phyloP scores from a whole-genome alignment of 2,797 vertebrate species.

The Onychomys leucogaster region DNA sequence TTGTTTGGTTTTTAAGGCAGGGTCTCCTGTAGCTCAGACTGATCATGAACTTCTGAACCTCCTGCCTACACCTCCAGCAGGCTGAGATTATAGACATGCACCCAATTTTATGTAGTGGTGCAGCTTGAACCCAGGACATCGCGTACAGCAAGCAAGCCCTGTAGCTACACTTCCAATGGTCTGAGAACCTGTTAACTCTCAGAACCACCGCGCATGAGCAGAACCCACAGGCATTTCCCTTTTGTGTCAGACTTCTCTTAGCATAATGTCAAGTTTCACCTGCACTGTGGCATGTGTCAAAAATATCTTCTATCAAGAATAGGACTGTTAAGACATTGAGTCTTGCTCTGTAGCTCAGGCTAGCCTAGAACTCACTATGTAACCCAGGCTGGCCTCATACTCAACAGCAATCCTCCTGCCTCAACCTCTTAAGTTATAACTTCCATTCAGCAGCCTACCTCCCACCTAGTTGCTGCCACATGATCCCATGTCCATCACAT shows the following conservation, averaged over 20 bases:
- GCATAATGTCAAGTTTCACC: neutral
- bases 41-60: neutral
- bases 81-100: neutral
- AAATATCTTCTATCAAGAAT: neutral
- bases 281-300: neutral
- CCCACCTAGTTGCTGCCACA: fast-evolving
- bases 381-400: neutral
- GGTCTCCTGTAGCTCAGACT: neutral
- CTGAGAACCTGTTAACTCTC: neutral
- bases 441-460: neutral
- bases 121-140: neutral
- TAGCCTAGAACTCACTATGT: neutral
- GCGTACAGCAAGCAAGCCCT: neutral
- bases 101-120: neutral
- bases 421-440: neutral
- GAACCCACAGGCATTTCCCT: neutral
- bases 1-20: neutral
- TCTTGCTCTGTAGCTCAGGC: neutral
- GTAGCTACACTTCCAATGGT: neutral
- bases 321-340: neutral
- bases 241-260: neutral
- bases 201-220: too few relatives aligned
- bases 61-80: neutral
- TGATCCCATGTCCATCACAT: neutral
- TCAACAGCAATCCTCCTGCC: neutral